phyloP scores from a whole-genome alignment of 2,113 vertebrate genomes.

The Leiothrix lutea region DNA sequence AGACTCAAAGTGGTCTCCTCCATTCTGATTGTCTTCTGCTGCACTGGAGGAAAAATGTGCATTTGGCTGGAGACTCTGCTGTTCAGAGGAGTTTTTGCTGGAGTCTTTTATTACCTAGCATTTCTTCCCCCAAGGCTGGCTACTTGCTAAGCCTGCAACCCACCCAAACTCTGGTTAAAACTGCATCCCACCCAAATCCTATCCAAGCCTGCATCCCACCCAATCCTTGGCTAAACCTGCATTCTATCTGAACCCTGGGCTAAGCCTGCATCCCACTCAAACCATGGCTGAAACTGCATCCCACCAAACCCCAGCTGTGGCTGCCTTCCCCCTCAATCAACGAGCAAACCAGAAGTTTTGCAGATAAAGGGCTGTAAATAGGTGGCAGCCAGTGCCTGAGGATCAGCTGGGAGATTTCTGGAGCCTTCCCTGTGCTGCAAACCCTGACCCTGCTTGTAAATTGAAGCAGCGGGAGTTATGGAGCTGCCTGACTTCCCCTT shows the following conservation, averaged over 20 bases:
- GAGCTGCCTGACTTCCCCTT: neutral
- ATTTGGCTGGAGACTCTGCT: neutral
- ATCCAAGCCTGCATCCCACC: neutral
- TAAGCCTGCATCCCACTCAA: neutral
- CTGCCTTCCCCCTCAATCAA: neutral
- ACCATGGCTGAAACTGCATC: neutral
- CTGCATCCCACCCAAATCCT: neutral
- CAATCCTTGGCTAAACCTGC: neutral
- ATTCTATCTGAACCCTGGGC: neutral
- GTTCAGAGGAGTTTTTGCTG: neutral
- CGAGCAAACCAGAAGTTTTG: neutral
- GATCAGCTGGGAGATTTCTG: neutral
- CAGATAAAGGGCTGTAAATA: neutral
- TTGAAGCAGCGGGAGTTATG: neutral
- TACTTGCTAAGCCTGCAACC: neutral
- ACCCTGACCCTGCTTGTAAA: neutral
- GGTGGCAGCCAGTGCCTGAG: neutral
- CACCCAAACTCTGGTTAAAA: neutral
- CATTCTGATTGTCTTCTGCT: neutral
- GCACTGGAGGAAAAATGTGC: neutral
- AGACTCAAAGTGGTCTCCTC: neutral
- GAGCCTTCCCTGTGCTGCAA: neutral
- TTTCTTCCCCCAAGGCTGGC: neutral
- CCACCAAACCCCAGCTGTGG: neutral
- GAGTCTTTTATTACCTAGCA: neutral